Evolutionary conservation across 2,113 vertebrate species (phyloP), one percentile per base, ranked within the genome.

Genomic region (Pedetes capensis): DNA sequence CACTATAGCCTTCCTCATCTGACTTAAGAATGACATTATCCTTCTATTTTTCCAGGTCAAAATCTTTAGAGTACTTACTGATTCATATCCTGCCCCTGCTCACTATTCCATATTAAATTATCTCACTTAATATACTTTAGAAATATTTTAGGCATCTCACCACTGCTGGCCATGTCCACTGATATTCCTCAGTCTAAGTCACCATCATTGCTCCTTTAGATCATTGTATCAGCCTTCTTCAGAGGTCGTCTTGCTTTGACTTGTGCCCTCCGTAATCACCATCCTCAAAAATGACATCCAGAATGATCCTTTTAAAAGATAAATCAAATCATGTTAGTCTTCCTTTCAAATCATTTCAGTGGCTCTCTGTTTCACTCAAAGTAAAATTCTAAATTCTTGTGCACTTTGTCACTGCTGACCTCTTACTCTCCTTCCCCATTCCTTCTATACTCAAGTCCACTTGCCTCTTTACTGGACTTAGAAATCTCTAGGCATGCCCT

Each of bases 281-380:
- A 27, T 84, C 75, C 82, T 87, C 69, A 94, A 83, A 94, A 84
- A 64, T 75, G 76, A 37, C 44, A 83, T 16, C 82, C 83, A 69
- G 64, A 87, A 66, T 75, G 10, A 80, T 80, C 74, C 68, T 34
- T 89, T 59, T 63, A 64, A 71, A 93, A 89, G 61, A 53, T 47
- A 59, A 74, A 44, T 84, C 82, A 86, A 91, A 74, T 42, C 37
- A 13, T 34, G 22, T 8, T 42, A 49, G 44, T 8, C 83, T 93
- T 81, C 29, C 51, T 85, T 74, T 88, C 53, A 85, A 34, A 75
- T 51, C 51, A 64, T 63, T 22, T 47, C 20, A 39, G 9, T 42
- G 63, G 17, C 44, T 66, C 61, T 90, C 75, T 12, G 5, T 76
- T 39, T 57, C 29, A 57, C 37, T 86, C 66, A 69, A 27, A 89